Conservation (phyloP, 2,113 vertebrate species). For the Dendrocopos noguchii region DNA sequence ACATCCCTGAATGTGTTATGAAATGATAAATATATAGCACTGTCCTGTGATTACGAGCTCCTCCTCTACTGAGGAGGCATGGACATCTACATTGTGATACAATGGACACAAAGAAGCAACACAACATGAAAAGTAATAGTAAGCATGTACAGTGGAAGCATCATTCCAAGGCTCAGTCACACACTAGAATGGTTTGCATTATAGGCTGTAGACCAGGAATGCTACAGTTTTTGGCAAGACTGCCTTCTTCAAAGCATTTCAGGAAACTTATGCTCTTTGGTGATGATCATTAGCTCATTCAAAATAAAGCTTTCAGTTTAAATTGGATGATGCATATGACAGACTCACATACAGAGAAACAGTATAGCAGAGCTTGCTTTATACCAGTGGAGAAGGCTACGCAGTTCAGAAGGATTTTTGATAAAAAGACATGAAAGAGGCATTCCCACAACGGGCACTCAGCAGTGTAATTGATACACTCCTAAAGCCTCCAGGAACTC, state of each 20-base stretch:
- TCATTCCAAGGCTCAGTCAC: not conserved
- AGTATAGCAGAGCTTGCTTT: not conserved
- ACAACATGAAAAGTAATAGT: too few relatives aligned
- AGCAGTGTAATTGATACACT: too few relatives aligned
- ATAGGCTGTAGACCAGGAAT: not conserved
- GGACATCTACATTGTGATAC: not conserved
- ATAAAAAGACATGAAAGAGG: too few relatives aligned
- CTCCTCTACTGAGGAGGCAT: not conserved
- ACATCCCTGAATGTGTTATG: not conserved
- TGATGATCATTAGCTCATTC: not conserved
- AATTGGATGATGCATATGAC: not conserved
- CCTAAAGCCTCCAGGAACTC: too few relatives aligned
- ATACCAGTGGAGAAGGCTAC: not conserved
- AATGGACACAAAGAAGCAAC: not conserved
- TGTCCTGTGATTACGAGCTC: not conserved
- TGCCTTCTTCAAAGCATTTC: not conserved
- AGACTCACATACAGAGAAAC: not conserved
- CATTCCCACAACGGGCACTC: too few relatives aligned
- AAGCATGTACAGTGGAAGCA: rapidly evolving
- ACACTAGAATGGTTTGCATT: not conserved
- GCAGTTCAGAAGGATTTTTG: too few relatives aligned
- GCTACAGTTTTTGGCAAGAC: not conserved
- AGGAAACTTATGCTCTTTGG: not conserved
- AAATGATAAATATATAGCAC: not conserved
- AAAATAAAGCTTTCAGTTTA: not conserved